These are phyloP conservation scores for Mycteria americana DNA, from an alignment of 2,797 vertebrate genomes.

Conservation along the genomic window DNA sequence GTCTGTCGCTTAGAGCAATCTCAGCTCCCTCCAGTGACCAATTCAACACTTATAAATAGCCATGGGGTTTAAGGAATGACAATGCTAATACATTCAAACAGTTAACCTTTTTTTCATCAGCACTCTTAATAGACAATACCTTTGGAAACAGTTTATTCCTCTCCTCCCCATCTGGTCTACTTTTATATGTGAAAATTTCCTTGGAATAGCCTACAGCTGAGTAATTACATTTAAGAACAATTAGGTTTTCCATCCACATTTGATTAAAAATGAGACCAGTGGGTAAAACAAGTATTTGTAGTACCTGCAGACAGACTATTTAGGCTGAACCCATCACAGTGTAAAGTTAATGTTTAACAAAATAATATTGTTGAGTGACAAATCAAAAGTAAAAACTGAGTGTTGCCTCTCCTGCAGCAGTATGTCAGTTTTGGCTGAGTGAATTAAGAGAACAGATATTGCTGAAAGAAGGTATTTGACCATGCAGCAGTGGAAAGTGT, in stretches of 20 bases:
- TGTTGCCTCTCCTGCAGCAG: background rate
- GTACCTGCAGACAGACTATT: background rate
- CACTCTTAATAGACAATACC: background rate
- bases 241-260: background rate
- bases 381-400: background rate
- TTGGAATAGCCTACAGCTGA: background rate
- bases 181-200: background rate
- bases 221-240: background rate
- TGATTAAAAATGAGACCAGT: background rate
- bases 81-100: background rate
- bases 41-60: background rate
- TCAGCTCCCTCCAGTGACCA: background rate
- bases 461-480: background rate
- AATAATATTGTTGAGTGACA: background rate
- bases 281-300: background rate
- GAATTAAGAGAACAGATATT: background rate
- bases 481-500: rapidly evolving
- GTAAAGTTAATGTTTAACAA: background rate
- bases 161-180: background rate
- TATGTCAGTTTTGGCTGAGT: background rate
- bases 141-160: background rate
- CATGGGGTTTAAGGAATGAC: background rate
- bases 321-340: background rate
- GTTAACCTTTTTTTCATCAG: background rate
- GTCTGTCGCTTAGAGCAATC: background rate